Conservation (phyloP, 2,113 vertebrate genomes). For the Phoenicopterus ruber region DNA sequence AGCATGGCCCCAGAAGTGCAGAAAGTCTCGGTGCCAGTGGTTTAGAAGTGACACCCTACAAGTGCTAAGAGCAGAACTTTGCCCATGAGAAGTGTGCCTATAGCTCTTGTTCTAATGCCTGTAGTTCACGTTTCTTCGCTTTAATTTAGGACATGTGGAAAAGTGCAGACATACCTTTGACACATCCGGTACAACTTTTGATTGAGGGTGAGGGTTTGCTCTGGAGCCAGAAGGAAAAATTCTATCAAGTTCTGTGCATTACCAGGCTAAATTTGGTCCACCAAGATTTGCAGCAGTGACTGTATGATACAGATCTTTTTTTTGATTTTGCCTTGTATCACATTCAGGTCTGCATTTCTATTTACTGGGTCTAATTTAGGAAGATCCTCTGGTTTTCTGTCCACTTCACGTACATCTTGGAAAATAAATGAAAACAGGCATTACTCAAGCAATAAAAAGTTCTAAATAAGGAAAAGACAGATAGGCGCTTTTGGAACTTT, state of each 20-base stretch:
- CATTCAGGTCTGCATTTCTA: neutral
- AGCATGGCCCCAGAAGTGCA: neutral
- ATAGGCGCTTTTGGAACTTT: neutral
- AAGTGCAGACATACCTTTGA: neutral
- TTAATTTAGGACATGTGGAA: neutral
- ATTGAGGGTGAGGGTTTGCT: neutral
- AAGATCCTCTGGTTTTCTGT: neutral
- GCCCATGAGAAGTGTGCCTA: neutral
- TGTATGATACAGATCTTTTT: neutral
- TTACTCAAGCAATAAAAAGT: neutral
- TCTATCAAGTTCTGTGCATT: neutral
- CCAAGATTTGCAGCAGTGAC: neutral
- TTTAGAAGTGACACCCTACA: neutral
- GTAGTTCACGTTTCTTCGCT: neutral
- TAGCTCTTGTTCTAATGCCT: neutral
- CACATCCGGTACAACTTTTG: neutral
- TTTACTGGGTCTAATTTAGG: neutral
- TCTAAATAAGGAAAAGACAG: conserved; percentile 22
- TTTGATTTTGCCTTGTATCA: neutral
- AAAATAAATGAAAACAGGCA: conserved; percentile 38
- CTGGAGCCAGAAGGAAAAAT: neutral
- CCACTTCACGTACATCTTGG: neutral
- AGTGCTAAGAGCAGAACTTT: neutral
- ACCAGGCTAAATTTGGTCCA: neutral
- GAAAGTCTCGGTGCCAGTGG: neutral